Percentiles rank a stretch among this genome's conserved stretches.
Conservation (phyloP, 2,113 vertebrate genomes). For the Promerops cafer region DNA sequence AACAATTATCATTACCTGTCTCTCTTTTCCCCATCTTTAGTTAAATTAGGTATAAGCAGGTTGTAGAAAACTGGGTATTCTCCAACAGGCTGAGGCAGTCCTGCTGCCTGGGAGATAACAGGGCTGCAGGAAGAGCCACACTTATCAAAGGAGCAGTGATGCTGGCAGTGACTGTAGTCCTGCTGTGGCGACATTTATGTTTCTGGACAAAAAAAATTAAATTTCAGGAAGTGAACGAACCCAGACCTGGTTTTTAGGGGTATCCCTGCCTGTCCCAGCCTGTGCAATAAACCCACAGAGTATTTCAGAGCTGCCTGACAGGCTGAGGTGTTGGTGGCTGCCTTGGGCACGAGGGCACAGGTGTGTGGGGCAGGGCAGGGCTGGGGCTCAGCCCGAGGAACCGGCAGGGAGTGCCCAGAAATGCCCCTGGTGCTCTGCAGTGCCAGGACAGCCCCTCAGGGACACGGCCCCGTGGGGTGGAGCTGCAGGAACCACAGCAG, state of each 20-base stretch:
- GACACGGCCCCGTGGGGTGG: not conserved
- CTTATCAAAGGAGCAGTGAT: not conserved
- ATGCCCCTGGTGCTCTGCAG: not conserved
- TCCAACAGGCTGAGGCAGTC: accelerated
- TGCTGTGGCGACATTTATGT: not conserved
- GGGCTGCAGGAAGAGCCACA: not conserved
- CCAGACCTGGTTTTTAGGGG: not conserved
- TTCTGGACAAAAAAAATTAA: not conserved
- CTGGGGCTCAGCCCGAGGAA: not conserved
- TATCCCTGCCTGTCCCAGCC: not conserved
- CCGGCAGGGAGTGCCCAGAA: not conserved
- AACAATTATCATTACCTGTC: not conserved
- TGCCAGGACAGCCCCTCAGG: not conserved
- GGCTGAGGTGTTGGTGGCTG: not conserved
- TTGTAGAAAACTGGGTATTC: not conserved
- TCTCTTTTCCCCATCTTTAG: not conserved
- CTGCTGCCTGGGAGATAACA: not conserved
- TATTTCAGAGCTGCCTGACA: not conserved
- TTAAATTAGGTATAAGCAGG: not conserved
- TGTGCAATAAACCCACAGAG: not conserved
- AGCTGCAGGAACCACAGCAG: not conserved
- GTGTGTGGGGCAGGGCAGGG: not conserved
- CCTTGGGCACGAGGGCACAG: accelerated
- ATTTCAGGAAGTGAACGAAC: not conserved
- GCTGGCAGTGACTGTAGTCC: not conserved